Evolutionary conservation across 1,140 invertebrate species (phyloP).

Genomic region (Drosophila virilis): DNA sequence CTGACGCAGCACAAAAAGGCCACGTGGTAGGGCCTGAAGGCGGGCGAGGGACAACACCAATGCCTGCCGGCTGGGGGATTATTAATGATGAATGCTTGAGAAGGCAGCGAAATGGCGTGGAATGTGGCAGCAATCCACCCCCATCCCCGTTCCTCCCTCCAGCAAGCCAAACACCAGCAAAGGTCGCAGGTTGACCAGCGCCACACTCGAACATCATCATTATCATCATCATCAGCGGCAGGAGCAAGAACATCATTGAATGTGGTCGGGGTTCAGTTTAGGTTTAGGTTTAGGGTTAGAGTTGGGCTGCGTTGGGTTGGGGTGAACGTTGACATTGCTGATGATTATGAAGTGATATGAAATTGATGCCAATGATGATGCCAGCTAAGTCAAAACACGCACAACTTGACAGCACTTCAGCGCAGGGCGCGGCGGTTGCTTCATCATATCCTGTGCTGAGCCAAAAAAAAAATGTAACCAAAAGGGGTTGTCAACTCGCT

Average conservation of each 20-base stretch:
- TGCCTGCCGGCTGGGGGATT: conserved; percentile 63
- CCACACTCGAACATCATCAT: conserved; percentile 17
- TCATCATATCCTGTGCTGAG: conserved; percentile 37
- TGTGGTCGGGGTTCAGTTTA: neutral
- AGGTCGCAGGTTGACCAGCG: conserved; percentile 40
- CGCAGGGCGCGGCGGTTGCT: conserved; percentile 4
- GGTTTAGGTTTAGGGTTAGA: neutral
- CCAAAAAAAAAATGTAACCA: conserved; percentile 2
- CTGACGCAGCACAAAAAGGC: conserved; percentile 75
- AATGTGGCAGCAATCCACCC: conserved; percentile 53
- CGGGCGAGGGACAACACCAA: conserved; percentile 14
- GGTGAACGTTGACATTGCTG: conserved; percentile 65
- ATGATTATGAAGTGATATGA: conserved; percentile 81
- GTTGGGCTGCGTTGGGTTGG: neutral
- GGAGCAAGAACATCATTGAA: conserved; percentile 13
- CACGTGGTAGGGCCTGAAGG: conserved; percentile 49
- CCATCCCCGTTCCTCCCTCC: too few relatives aligned
- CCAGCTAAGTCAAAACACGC: conserved; percentile 72
- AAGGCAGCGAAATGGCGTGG: conserved; percentile 78
- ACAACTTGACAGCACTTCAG: conserved; percentile 41
- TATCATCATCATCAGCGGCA: neutral
- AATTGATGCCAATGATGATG: conserved; percentile 79
- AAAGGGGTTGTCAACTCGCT: conserved; percentile 27
- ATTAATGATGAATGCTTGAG: conserved; percentile 82
- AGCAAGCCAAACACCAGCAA: neutral